These are phyloP conservation scores for Heliconius charithonia DNA, from an alignment of 2,888 invertebrate genomes.

Conservation along the genomic window DNA sequence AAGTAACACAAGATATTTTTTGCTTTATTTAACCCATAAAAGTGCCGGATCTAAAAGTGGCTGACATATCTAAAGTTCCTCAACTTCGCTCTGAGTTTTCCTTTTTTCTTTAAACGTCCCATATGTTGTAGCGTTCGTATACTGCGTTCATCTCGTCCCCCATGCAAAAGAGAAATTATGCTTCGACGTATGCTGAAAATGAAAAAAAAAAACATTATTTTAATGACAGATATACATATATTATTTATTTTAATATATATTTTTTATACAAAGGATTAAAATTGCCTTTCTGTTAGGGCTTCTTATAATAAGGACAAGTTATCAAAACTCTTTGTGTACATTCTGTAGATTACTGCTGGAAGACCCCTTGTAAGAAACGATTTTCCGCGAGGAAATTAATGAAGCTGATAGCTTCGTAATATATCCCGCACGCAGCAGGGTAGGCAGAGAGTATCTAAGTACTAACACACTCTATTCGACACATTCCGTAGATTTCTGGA, in stretches of 20 bases:
- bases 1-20: background rate
- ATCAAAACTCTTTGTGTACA: background rate
- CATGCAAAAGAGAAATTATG: conserved; percentile 69
- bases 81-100: conserved; percentile 59
- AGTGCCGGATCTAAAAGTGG: conserved; percentile 54
- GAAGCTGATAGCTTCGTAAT: background rate
- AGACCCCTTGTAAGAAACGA: background rate
- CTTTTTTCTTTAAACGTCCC: conserved; percentile 69
- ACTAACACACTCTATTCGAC: too few relatives aligned
- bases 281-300: background rate
- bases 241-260: background rate
- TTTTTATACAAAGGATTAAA: background rate
- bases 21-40: conserved; percentile 61
- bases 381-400: background rate
- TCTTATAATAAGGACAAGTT: background rate
- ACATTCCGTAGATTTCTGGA: too few relatives aligned
- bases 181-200: conserved; percentile 67
- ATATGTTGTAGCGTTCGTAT: conserved; percentile 70
- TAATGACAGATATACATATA: background rate
- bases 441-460: too few relatives aligned
- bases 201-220: background rate
- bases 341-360: background rate
- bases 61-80: conserved; percentile 66
- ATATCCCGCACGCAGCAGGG: too few relatives aligned
- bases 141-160: conserved; percentile 64